Base-by-base conservation (phyloP, 2,113 vertebrate genomes). In the Peromyscus maniculatus region DNA sequence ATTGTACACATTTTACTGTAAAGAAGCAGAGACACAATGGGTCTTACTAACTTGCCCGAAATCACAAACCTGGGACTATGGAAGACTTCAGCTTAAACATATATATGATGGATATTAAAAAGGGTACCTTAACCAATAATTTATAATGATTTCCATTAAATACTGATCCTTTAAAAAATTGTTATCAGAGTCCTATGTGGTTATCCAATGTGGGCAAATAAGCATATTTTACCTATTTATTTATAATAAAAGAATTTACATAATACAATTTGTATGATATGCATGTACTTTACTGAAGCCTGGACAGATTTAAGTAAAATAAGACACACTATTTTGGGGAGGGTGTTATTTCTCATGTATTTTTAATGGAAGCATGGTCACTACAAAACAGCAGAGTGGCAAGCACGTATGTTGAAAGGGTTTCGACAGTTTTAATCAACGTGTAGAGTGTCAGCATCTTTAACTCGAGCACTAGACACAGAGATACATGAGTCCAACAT, bases 201-300 rank as follows among this genome's bases (percentile, higher is more conserved):
- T 15, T 55, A 79, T 2, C 7, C 7, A 43, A 17, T 59, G 75
- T 46, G 17, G 26, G 17, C 4, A 74, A 77, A 55, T 52, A 84
- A 62, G 6, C 7, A 84, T 77, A 55, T 66, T 28, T 49, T 24
- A 89, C 11, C 1, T 19, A 89, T 59, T 78, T 19, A 78, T 33
- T 95, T 82, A 49, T 52, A 62, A 52, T 33, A 80, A 91, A 78
- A 91, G 15, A 57, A 78, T 80, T 95, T 96, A 17, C 33, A 75
- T 24, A 79, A 4, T 46, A 57, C 11, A 62, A 13, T 13, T 71
- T 33, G 64, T 16, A 21, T 72, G 11, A 71, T 16, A 26, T 72
- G 11, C 8, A 89, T 11, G 19, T 1, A 43, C 33, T 93, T 80
- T 87, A 46, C 75, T 82, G 19, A 96, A 86, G 1, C 19, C 12